Conservation (phyloP, 2,113 vertebrate genomes). For the Halcyon senegalensis region DNA sequence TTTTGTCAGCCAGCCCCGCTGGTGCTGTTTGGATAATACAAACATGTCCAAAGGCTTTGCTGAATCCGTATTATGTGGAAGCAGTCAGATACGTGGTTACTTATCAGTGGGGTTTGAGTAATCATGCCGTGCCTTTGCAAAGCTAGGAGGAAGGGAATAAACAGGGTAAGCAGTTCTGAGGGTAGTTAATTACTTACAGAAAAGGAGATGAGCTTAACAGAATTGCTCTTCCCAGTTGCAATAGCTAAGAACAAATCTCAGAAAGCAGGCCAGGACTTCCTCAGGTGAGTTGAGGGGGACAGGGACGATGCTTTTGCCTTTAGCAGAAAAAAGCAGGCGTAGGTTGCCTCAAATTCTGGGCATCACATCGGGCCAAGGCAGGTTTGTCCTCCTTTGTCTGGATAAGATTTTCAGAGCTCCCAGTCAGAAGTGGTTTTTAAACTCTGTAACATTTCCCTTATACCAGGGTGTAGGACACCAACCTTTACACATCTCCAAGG, state of each 20-base stretch:
- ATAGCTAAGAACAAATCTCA: constrained; percentile 3
- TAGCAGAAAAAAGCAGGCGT: not conserved
- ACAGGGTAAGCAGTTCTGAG: constrained; percentile 10
- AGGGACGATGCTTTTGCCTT: not conserved
- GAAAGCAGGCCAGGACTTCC: not conserved
- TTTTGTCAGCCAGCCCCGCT: constrained; percentile 31
- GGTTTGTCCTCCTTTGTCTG: not conserved
- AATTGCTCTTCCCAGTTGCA: constrained; percentile 31
- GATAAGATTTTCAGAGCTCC: not conserved
- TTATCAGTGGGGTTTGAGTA: constrained; percentile 31
- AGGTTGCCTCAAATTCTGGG: not conserved
- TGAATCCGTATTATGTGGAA: not conserved
- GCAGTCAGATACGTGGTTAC: constrained; percentile 29
- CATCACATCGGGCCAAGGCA: not conserved
- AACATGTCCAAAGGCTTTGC: constrained; percentile 5
- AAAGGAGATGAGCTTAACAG: constrained; percentile 37
- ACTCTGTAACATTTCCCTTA: not conserved
- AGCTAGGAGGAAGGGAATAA: constrained; percentile 42
- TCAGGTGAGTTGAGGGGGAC: not conserved
- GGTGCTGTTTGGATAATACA: constrained; percentile 7
- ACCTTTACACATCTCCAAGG: not conserved
- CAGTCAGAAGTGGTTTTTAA: not conserved
- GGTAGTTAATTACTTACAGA: constrained; percentile 45
- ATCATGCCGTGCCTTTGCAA: constrained; percentile 9
- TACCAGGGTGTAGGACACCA: not conserved